A percentile compares a stretch with the other conserved stretches of the same genome.
These are phyloP conservation scores for Acleris emargana DNA, from an alignment of 2,888 invertebrate species.

Conservation along the genomic window DNA sequence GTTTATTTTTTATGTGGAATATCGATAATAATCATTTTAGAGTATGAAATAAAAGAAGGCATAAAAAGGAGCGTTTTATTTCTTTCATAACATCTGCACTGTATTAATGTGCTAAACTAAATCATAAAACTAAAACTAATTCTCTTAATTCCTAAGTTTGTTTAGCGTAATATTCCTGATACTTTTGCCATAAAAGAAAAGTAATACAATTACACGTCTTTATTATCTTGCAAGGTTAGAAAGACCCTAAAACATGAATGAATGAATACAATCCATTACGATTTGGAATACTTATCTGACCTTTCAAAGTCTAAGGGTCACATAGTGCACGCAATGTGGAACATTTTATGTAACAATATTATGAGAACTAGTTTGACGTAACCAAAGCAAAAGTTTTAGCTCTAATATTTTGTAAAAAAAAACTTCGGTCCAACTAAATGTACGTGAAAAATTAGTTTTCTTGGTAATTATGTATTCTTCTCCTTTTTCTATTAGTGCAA, in stretches of 20 bases:
- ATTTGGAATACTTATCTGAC: conserved; percentile 15
- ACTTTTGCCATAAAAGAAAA: too few species aligned
- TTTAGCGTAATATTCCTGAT: too few species aligned
- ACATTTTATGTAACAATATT: neutral
- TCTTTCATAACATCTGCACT: too few species aligned
- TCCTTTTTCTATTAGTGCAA: too few species aligned
- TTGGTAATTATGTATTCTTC: too few species aligned
- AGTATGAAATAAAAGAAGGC: too few species aligned
- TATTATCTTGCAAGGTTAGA: conserved; percentile 3
- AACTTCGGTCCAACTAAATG: too few species aligned
- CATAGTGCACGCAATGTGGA: conserved; percentile 17
- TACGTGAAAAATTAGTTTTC: too few species aligned
- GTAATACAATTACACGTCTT: neutral
- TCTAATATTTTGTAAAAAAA: neutral
- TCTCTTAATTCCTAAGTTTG: too few species aligned
- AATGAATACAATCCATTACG: conserved; percentile 5
- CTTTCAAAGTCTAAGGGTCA: conserved; percentile 21
- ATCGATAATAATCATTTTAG: neutral
- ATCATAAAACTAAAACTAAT: too few species aligned
- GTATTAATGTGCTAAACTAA: too few species aligned
- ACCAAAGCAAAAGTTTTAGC: neutral
- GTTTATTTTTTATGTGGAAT: neutral
- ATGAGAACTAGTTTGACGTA: neutral
- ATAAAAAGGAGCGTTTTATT: too few species aligned
- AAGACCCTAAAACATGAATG: conserved; percentile 11